phyloP scores from a whole-genome alignment of 2,797 vertebrate species.

The Rhinella marina region DNA sequence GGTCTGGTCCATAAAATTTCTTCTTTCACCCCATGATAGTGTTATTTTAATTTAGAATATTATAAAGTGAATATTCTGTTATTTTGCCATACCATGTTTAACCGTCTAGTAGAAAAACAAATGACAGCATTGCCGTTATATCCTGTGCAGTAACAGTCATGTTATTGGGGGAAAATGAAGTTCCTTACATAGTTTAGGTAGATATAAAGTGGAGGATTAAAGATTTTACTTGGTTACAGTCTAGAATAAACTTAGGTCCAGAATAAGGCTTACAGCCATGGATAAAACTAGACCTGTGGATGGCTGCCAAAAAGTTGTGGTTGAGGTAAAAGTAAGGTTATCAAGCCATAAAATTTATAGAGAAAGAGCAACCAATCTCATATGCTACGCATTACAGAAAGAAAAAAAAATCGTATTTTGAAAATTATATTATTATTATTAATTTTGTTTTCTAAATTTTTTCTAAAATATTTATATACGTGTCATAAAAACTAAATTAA shows the following conservation, averaged over 20 bases:
- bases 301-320: slow-evolving; percentile 38
- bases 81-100: background rate
- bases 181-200: slow-evolving; percentile 24
- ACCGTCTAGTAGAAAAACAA: slow-evolving; percentile 11
- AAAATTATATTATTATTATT: background rate
- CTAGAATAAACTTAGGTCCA: slow-evolving; percentile 42
- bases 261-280: slow-evolving; percentile 31
- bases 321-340: slow-evolving; percentile 50
- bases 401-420: background rate
- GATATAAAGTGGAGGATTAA: slow-evolving; percentile 52
- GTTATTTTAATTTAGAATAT: slow-evolving; percentile 23
- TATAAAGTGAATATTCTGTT: background rate
- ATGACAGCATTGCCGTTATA: slow-evolving; percentile 29
- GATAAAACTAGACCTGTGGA: slow-evolving; percentile 45
- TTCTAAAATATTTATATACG: too few relatives aligned
- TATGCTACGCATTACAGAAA: slow-evolving; percentile 26
- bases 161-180: slow-evolving; percentile 31
- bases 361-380: slow-evolving; percentile 3
- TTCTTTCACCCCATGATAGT: background rate
- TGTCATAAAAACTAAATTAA: background rate
- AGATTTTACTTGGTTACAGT: slow-evolving; percentile 31
- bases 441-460: too few relatives aligned
- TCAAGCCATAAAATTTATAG: background rate
- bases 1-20: slow-evolving; percentile 22
- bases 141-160: slow-evolving; percentile 23